phyloP scores from a whole-genome alignment of 1,140 invertebrate genomes.

The Atta colombica region DNA sequence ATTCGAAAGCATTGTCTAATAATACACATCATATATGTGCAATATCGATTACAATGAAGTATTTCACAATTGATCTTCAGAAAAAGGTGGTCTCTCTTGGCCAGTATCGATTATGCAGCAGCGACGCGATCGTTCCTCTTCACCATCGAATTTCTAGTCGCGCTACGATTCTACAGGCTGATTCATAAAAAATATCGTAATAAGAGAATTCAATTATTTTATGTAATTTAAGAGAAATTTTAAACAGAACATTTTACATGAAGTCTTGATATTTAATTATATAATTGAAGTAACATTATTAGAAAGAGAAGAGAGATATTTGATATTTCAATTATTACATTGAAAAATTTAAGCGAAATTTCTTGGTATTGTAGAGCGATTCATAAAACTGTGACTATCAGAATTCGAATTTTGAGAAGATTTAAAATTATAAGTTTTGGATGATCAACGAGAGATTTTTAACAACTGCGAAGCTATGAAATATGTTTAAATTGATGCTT shows the following conservation, averaged over 20 bases:
- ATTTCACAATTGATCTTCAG: background rate
- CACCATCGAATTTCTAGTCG: constrained; percentile 39
- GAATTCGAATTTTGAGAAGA: background rate
- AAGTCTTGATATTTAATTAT: background rate
- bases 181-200: constrained; percentile 6
- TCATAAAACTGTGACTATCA: background rate
- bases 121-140: constrained; percentile 42
- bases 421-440: background rate
- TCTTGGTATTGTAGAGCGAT: background rate
- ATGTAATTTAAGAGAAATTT: background rate
- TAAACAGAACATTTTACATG: background rate
- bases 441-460: background rate
- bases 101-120: constrained; percentile 44
- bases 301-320: background rate
- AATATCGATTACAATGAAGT: background rate
- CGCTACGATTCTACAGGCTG: constrained; percentile 36
- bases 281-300: background rate
- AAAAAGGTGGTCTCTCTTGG: background rate
- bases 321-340: background rate
- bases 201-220: background rate
- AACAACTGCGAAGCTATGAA: background rate
- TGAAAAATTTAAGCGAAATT: background rate
- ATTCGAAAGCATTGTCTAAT: background rate
- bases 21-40: background rate
- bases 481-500: background rate